Conservation (phyloP, 2,888 invertebrate genomes). For the Cerastis leucographa region DNA sequence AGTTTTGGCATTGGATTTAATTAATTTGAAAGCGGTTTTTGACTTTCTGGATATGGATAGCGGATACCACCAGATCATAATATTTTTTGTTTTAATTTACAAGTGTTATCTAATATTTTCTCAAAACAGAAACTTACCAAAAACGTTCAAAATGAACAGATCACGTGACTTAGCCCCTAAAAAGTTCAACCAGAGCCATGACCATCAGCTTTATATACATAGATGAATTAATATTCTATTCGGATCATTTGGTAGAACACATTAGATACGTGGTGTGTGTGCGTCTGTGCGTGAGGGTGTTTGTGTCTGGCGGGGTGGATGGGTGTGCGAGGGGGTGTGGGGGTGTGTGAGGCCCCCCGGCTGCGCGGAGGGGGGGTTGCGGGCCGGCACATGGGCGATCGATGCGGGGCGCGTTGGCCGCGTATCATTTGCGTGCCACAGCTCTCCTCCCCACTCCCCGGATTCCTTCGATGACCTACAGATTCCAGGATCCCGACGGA, state of each 20-base stretch:
- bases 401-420: conserved; percentile 86
- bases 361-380: conserved; percentile 71
- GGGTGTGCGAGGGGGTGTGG: conserved; percentile 57
- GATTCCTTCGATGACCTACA: conserved; percentile 75
- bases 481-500: conserved; percentile 58
- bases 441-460: conserved; percentile 73
- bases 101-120: conserved; percentile 12
- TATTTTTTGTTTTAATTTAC: background rate
- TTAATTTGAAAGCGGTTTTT: conserved; percentile 16
- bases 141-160: background rate
- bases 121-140: background rate
- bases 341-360: conserved; percentile 68
- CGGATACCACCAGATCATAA: conserved; percentile 9
- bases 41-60: conserved; percentile 6
- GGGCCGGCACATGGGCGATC: conserved; percentile 83
- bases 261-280: conserved; percentile 82
- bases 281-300: conserved; percentile 82
- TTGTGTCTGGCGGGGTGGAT: conserved; percentile 75
- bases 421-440: conserved; percentile 89
- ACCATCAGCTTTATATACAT: conserved; percentile 56
- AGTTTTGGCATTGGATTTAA: conserved; percentile 17
- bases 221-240: conserved; percentile 81
- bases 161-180: background rate
- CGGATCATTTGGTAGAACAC: conserved; percentile 89
- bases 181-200: conserved; percentile 25